phyloP scores from a whole-genome alignment of 2,113 vertebrate genomes.

The Corythaeola cristata region DNA sequence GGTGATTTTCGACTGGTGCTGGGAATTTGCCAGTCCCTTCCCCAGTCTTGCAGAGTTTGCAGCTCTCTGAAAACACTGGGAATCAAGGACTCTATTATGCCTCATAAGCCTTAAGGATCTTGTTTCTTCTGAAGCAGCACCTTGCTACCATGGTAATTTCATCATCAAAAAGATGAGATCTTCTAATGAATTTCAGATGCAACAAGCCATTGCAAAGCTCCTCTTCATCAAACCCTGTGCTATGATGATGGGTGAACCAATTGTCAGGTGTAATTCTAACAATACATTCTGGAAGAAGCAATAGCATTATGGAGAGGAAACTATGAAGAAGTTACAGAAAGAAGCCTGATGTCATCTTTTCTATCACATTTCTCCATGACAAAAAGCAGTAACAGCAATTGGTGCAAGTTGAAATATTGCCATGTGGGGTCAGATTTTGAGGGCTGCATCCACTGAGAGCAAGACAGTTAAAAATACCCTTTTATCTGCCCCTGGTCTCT shows the following conservation, averaged over 20 bases:
- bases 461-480: not conserved
- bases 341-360: not conserved
- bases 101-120: not conserved
- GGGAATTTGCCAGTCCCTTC: not conserved
- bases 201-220: not conserved
- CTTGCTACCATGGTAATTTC: not conserved
- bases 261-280: not conserved
- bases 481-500: not conserved
- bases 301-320: not conserved
- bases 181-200: not conserved
- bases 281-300: not conserved
- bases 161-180: not conserved
- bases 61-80: not conserved
- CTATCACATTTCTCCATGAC: not conserved
- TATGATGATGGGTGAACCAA: not conserved
- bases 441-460: not conserved
- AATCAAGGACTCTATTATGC: not conserved
- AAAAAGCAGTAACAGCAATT: not conserved
- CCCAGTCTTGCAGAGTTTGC: not conserved
- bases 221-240: not conserved
- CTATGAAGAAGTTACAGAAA: not conserved
- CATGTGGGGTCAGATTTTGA: not conserved
- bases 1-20: not conserved
- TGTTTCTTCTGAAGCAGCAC: not conserved
- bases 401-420: not conserved